Evolutionary conservation across 2,888 invertebrate genomes (phyloP), one percentile per base, ranked within the genome.

Genomic region (Phrixothrix hirtus): DNA sequence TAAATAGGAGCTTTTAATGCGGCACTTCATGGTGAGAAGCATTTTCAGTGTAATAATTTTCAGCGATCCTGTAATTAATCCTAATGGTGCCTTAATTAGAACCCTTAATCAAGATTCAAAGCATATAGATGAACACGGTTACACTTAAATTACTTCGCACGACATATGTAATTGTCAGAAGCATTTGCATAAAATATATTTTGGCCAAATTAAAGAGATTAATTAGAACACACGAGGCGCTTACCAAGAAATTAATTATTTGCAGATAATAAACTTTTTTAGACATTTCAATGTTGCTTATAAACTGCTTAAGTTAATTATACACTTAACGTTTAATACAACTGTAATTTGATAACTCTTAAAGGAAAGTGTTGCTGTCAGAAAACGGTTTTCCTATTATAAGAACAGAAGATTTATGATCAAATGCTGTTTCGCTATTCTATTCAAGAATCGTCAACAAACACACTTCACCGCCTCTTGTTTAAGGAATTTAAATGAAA

Each of bases 61-160:
- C 17, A 29, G 30, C 29, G 45, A 45, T 45, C 45, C 39, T 29
- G 44, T 49, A 54, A 54, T 54, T 54, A 54, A 38, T 31, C 43
- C 42, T 51, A 55, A 46, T 51, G 51, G 51, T 25, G 38, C 32
- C 29, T 44, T 51, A 55, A 55, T 50, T 55, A 55, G 46, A 47
- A 42, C 38, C 35, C 38, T 51, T 55, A 51, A 51, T 51, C 51
- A 42, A 21, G 27, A 31, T 13, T 21, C 46, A 43, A 42, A 26
- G 35, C 17, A 27, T 37, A 37, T 45, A 45, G 21, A 43, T 43
- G 31, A 43, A 43, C 32, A 34, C 13, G 11, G n/a, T 7, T 35
- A 35, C 43, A 32, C 35, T 43, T 21, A 21, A 21, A 21, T 21
- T 21, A 21, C 7, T 21, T 5, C 21, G 21, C 7, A 21, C 21